These are phyloP conservation scores for Hippopotamus amphibius DNA, from an alignment of 2,113 vertebrate genomes.

Conservation along the genomic window DNA sequence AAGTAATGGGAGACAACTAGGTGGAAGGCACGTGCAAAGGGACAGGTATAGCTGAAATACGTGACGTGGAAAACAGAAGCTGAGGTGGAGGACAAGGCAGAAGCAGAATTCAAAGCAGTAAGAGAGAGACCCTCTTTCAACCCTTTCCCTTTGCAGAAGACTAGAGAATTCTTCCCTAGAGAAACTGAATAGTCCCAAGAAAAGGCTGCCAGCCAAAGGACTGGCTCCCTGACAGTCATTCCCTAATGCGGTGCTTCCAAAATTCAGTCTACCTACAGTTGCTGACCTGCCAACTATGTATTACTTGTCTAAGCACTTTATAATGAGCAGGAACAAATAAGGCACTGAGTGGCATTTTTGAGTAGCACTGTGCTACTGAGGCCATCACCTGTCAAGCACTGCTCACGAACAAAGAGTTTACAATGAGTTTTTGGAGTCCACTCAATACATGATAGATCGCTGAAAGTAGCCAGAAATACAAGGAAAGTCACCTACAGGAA, in stretches of 20 bases:
- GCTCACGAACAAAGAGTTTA: not conserved
- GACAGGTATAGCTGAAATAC: not conserved
- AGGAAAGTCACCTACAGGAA: not conserved
- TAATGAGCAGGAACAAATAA: not conserved
- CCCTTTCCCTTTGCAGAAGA: not conserved
- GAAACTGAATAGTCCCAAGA: not conserved
- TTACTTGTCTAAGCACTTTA: not conserved
- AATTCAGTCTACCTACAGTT: not conserved
- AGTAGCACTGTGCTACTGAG: not conserved
- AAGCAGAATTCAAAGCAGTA: not conserved
- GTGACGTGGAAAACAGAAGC: not conserved
- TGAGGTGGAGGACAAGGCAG: not conserved
- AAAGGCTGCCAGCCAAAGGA: not conserved
- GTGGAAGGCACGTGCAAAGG: not conserved
- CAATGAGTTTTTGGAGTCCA: not conserved
- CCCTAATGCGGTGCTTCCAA: not conserved
- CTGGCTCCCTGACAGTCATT: not conserved
- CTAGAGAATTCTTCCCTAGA: not conserved
- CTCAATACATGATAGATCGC: not conserved
- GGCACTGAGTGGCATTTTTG: not conserved
- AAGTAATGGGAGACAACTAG: constrained; percentile 20
- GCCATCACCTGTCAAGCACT: not conserved
- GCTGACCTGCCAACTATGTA: not conserved
- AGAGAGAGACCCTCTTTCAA: not conserved
- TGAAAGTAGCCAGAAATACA: constrained; percentile 7